Percentiles rank a stretch among this genome's conserved stretches.
Evolutionary conservation across 2,888 invertebrate species (phyloP).

Genomic region (Eupithecia tripunctaria): DNA sequence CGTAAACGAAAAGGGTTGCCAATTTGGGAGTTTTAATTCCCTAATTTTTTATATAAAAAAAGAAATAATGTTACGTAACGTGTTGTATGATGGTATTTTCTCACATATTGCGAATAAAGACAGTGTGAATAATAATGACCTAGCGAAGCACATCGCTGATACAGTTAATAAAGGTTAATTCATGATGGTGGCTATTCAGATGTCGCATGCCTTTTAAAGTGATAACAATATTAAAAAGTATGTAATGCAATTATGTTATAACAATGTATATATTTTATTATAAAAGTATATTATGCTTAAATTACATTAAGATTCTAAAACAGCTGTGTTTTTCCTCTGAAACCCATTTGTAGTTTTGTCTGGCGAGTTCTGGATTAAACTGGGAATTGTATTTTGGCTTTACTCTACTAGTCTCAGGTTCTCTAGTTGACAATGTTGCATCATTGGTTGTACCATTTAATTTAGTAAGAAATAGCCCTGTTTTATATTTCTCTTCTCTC

Average conservation of each 20-base stretch:
- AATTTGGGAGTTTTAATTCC: too few species aligned
- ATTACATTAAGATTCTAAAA: not conserved
- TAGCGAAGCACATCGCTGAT: not conserved
- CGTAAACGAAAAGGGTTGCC: too few species aligned
- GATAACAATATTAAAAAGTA: not conserved
- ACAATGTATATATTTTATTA: not conserved
- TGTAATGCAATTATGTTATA: not conserved
- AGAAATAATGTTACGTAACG: too few species aligned
- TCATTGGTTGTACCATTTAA: conserved; percentile 69
- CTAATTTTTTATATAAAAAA: too few species aligned
- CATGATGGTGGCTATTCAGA: too few species aligned
- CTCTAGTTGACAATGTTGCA: conserved; percentile 30
- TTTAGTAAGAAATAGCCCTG: conserved; percentile 89
- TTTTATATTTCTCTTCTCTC: conserved; percentile 88
- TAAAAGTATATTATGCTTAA: not conserved
- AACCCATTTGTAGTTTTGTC: conserved; percentile 87
- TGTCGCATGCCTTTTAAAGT: too few species aligned
- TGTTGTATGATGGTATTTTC: conserved; percentile 69
- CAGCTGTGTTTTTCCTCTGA: not conserved
- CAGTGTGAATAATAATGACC: not conserved
- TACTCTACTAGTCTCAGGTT: conserved; percentile 62
- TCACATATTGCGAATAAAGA: conserved; percentile 49
- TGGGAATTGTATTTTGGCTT: conserved; percentile 97
- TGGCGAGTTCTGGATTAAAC: conserved; percentile 96
- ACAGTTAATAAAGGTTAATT: not conserved